Base-by-base conservation (phyloP, 1,140 invertebrate genomes). In the Hermetia illucens region DNA sequence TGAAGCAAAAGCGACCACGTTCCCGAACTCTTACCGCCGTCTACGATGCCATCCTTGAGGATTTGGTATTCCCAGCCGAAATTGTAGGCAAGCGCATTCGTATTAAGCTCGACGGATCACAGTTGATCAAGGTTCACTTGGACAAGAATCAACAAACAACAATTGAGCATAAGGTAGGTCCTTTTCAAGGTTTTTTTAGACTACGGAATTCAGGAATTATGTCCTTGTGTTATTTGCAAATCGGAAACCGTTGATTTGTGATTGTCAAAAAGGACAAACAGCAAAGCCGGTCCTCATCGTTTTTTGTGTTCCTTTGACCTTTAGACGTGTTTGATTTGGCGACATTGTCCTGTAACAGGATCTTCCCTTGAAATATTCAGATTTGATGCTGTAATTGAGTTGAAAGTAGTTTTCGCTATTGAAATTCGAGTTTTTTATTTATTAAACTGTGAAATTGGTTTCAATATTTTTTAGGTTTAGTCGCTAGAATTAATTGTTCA, bases 111-210 rank as follows among this genome's bases (percentile, higher is more conserved):
- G 94, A 98, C 65, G 94, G 94, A 21, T 87, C 88, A 27, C 80
- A 93, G 49, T 67, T 98, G 18, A 92, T 95, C 51, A 99, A 99
- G 71, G 92, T 98, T 48, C 95, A 98, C 67, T 70, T 99, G 44
- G 96, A 99, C 64, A 98, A 96, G 66, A 89, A 81, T 62, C 92
- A 98, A 61, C 92, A 96, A 66, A 98, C 93, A 38, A 97, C 92
- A 51, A 94, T 98, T 67, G 95, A 98, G 72, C 94, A 98, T 62
- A 98, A 98, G 77, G 91, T 94, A 71, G 61, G 49, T 55, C 29
- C 39, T 36, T 9, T 38, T 15, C 27, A 35, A 12, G 21, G 25
- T 35, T 19, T 32, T n/a, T n/a, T 20, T 24, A 22, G 22, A 47
- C 27, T 36, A 13, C n/a, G 15, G 12, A 9, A 33, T 16, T 17